phyloP scores from a whole-genome alignment of 1,140 invertebrate species.

The Aphis gossypii region DNA sequence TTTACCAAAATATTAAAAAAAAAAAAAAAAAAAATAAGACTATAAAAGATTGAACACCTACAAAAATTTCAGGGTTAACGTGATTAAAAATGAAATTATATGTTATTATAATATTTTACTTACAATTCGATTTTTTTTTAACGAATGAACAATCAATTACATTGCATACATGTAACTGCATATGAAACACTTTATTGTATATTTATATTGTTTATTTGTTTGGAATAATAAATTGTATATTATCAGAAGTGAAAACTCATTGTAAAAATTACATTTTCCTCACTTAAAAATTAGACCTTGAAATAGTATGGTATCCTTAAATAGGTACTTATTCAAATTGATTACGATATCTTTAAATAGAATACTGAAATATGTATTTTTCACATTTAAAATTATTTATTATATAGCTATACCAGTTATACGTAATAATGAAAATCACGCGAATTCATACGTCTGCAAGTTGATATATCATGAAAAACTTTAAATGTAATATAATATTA shows the following conservation, averaged over 20 bases:
- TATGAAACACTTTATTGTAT: not conserved
- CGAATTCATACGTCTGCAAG: not conserved
- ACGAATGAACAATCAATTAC: not conserved
- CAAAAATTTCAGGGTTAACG: not conserved
- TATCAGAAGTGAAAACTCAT: not conserved
- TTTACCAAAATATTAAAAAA: not conserved
- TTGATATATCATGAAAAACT: not conserved
- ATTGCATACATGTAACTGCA: not conserved
- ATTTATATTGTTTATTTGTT: not conserved
- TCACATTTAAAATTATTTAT: not conserved
- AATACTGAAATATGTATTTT: not conserved
- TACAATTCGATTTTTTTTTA: not conserved
- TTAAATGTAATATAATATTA: not conserved
- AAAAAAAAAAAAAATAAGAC: no score
- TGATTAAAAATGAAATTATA: not conserved
- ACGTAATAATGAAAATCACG: not conserved
- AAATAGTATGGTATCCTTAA: not conserved
- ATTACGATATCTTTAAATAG: not conserved
- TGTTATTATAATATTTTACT: not conserved
- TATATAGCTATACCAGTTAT: not conserved
- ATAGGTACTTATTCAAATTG: not conserved
- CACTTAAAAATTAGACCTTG: not conserved
- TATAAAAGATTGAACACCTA: not conserved
- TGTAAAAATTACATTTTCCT: not conserved
- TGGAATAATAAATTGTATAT: conserved; percentile 1